These are phyloP conservation scores for Synanthedon vespiformis DNA, from an alignment of 2,888 invertebrate genomes.

Conservation along the genomic window DNA sequence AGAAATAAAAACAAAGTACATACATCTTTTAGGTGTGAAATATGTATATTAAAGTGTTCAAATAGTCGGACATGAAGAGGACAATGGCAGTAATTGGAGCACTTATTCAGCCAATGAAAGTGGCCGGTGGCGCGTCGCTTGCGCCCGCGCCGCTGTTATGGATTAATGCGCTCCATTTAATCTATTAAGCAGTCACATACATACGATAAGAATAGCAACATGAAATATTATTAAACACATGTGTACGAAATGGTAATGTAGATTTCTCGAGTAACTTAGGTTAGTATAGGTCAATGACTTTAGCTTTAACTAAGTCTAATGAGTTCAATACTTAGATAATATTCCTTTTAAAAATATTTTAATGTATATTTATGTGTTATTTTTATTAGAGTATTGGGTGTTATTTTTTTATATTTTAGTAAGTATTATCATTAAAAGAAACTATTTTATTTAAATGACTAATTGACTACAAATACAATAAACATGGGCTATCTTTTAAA, in stretches of 20 bases:
- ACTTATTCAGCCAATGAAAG: slow-evolving; percentile 55
- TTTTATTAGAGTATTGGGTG: too few relatives aligned
- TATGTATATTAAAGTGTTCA: not conserved
- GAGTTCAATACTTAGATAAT: too few relatives aligned
- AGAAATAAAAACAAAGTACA: too few relatives aligned
- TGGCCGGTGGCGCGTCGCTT: slow-evolving; percentile 19
- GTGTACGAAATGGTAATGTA: not conserved
- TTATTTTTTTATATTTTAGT: too few relatives aligned
- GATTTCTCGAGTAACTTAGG: not conserved
- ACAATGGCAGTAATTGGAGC: slow-evolving; percentile 48
- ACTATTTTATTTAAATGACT: too few relatives aligned
- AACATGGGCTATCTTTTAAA: too few relatives aligned
- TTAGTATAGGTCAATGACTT: not conserved
- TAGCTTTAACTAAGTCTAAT: too few relatives aligned
- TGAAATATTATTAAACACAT: not conserved
- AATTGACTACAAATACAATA: too few relatives aligned
- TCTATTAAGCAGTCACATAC: slow-evolving; percentile 51
- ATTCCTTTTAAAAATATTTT: too few relatives aligned
- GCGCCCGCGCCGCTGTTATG: slow-evolving; percentile 17
- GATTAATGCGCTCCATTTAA: slow-evolving; percentile 62
- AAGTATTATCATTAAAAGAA: too few relatives aligned
- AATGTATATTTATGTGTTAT: too few relatives aligned
- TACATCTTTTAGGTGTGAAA: not conserved
- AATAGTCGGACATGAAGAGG: slow-evolving; percentile 9
- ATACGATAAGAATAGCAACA: not conserved